Percentiles rank a stretch among this genome's conserved stretches.
These are phyloP conservation scores for Epinephelus cyanopodus DNA, from an alignment of 2,113 vertebrate species.

Conservation along the genomic window DNA sequence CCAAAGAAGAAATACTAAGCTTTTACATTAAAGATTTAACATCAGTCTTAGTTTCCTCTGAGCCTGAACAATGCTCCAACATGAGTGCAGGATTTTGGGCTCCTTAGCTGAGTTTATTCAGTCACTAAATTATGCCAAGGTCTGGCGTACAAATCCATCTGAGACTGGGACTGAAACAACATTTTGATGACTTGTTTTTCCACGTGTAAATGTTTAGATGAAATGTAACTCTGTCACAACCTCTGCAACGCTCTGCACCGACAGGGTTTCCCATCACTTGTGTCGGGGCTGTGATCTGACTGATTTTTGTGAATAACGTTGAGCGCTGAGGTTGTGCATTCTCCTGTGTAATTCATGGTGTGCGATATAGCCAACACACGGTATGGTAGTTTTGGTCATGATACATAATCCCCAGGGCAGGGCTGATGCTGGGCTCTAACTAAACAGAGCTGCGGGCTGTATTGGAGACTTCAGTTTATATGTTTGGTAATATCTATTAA, in stretches of 20 bases:
- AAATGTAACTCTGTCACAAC: conserved; percentile 29
- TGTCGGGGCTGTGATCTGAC: conserved; percentile 22
- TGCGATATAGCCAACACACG: conserved; percentile 62
- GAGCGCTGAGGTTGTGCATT: conserved; percentile 59
- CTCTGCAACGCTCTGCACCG: conserved; percentile 9
- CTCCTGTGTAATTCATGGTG: conserved; percentile 71
- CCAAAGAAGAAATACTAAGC: background rate
- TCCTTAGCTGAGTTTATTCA: background rate
- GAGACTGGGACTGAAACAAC: background rate
- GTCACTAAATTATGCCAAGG: no score
- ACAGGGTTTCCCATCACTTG: conserved; percentile 21
- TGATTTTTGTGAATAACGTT: conserved; percentile 51
- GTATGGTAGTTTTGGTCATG: conserved; percentile 63
- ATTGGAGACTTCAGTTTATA: background rate
- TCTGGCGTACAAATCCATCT: background rate
- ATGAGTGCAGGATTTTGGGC: background rate
- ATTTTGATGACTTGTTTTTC: background rate
- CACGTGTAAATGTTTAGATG: background rate
- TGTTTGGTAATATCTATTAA: background rate
- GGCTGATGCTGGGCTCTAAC: conserved; percentile 31
- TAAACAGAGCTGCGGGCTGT: background rate
- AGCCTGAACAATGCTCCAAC: background rate
- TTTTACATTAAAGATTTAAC: background rate
- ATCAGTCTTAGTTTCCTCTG: background rate
- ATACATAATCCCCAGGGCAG: conserved; percentile 68